Percentiles rank a stretch among this genome's conserved stretches.
Evolutionary conservation across 2,888 invertebrate species (phyloP).

Genomic region (Papilio demoleus): DNA sequence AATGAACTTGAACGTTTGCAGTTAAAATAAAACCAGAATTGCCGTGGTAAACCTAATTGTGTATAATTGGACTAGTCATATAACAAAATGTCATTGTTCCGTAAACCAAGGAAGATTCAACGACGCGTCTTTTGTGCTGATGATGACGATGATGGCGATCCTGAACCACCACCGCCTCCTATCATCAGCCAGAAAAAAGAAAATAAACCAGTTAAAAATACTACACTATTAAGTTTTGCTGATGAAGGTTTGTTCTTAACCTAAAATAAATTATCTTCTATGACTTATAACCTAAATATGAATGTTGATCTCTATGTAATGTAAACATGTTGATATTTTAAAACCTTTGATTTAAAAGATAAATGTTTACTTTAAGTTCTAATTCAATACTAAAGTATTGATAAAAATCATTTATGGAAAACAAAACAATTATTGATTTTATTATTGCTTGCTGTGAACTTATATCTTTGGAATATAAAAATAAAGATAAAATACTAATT

Average conservation of each 20-base stretch:
- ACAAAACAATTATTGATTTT: neutral
- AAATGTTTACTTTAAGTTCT: neutral
- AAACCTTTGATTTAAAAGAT: neutral
- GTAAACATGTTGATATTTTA: neutral
- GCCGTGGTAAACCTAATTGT: neutral
- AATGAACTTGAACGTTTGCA: neutral
- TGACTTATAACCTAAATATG: conserved; percentile 20
- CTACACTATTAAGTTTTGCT: conserved; percentile 90
- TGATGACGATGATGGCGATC: conserved; percentile 85
- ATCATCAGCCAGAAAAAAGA: conserved; percentile 75
- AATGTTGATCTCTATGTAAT: neutral
- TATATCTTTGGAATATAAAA: neutral
- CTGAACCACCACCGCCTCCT: conserved; percentile 79
- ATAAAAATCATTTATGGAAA: neutral
- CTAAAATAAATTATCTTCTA: neutral
- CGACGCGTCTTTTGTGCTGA: conserved; percentile 89
- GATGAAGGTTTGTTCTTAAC: conserved; percentile 82
- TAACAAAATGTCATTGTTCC: conserved; percentile 89
- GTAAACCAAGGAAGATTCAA: conserved; percentile 94
- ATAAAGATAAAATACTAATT: neutral
- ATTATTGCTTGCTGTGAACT: neutral
- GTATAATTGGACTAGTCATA: neutral
- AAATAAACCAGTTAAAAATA: conserved; percentile 81
- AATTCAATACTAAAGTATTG: neutral
- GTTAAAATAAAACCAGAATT: conserved; percentile 11